phyloP scores from a whole-genome alignment of 2,888 invertebrate species.

The Portevinia maculata region DNA sequence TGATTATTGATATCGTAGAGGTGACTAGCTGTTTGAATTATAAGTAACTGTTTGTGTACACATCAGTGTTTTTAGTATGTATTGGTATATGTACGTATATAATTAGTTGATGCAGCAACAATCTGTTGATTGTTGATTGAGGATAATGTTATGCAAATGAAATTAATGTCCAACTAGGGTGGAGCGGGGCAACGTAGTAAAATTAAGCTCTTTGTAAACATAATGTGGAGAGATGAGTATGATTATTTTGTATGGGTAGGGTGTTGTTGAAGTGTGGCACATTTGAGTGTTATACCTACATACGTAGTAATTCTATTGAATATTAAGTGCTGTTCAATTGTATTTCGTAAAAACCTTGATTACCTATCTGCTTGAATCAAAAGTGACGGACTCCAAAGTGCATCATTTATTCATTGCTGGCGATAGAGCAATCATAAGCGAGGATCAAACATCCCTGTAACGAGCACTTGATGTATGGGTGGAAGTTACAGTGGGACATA shows the following conservation, averaged over 20 bases:
- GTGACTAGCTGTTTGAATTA: conserved; percentile 67
- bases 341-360: too few relatives aligned
- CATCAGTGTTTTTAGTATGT: conserved; percentile 11
- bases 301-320: too few relatives aligned
- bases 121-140: conserved; percentile 74
- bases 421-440: too few relatives aligned
- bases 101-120: conserved; percentile 72
- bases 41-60: conserved; percentile 50
- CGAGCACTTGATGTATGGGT: too few relatives aligned
- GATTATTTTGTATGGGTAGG: conserved; percentile 19
- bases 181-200: conserved; percentile 12
- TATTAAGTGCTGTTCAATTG: too few relatives aligned
- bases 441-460: too few relatives aligned
- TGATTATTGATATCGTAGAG: conserved; percentile 64
- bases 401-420: too few relatives aligned
- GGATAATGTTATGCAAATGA: conserved; percentile 74
- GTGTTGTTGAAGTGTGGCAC: conserved; percentile 56
- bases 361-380: too few relatives aligned
- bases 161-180: conserved; percentile 75
- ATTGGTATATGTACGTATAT: conserved; percentile 17
- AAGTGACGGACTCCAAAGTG: too few relatives aligned
- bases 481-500: too few relatives aligned
- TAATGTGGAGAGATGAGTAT: conserved; percentile 24
- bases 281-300: conserved; percentile 15
- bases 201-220: conserved; percentile 58